Conservation (phyloP, 2,113 vertebrate species). For the Oncorhynchus clarkii region DNA sequence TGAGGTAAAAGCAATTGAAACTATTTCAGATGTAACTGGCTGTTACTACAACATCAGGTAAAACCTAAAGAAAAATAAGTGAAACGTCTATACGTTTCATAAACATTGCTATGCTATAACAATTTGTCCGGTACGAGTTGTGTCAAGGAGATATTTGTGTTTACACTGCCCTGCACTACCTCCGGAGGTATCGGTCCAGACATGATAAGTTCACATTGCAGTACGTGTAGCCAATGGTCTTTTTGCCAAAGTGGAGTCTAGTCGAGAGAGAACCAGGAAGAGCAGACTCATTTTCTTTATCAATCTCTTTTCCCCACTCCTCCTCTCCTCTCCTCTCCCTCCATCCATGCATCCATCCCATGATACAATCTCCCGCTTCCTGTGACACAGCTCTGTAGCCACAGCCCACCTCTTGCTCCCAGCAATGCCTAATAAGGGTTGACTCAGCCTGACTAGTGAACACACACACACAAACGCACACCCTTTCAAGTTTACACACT, state of each 20-base stretch:
- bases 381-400: conserved; percentile 64
- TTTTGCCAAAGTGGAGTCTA: background rate
- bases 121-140: too few species aligned
- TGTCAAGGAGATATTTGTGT: too few species aligned
- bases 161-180: too few species aligned
- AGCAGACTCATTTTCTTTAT: conserved; percentile 46
- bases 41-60: too few species aligned
- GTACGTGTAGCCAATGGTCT: too few species aligned
- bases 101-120: too few species aligned
- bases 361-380: conserved; percentile 72
- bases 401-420: conserved; percentile 72
- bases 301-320: conserved; percentile 43
- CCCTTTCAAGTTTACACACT: background rate
- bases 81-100: too few species aligned
- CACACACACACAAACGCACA: conserved; percentile 10
- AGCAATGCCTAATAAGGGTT: conserved; percentile 68
- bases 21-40: too few species aligned
- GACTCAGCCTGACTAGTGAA: conserved; percentile 32
- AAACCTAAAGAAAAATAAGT: too few species aligned
- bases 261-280: background rate
- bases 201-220: too few species aligned
- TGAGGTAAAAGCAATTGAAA: too few species aligned
- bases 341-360: conserved; percentile 58
- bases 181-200: too few species aligned
- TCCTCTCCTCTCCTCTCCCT: background rate